These are phyloP conservation scores for Ammodytes marinus DNA, from an alignment of 2,113 vertebrate species.

Conservation along the genomic window DNA sequence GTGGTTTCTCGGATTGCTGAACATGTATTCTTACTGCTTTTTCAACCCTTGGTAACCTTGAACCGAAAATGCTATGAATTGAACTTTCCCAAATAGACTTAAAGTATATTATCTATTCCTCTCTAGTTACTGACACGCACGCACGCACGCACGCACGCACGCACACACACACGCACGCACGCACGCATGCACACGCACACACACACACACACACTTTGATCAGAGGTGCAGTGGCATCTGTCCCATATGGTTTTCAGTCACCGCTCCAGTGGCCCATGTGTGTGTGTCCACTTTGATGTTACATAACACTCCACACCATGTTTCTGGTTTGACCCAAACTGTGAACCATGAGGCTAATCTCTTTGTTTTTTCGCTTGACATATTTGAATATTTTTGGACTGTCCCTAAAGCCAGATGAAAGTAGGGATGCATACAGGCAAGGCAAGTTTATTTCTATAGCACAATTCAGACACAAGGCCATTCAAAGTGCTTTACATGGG, in stretches of 20 bases:
- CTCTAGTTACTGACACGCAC: too few species aligned
- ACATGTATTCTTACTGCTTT: too few species aligned
- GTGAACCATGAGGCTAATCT: constrained; percentile 35
- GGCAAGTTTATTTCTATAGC: too few species aligned
- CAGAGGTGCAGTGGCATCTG: constrained; percentile 54
- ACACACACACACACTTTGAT: constrained; percentile 64
- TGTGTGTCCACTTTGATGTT: constrained; percentile 64
- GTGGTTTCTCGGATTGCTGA: too few species aligned
- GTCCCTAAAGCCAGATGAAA: neutral
- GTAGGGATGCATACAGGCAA: neutral
- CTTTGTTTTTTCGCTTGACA: constrained; percentile 17
- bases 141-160: too few species aligned
- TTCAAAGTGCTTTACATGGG: too few species aligned
- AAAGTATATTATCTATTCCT: too few species aligned
- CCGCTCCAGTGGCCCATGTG: constrained; percentile 59
- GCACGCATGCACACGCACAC: neutral
- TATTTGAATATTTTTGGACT: constrained; percentile 10
- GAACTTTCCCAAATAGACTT: too few species aligned
- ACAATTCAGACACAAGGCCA: too few species aligned
- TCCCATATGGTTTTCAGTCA: constrained; percentile 57
- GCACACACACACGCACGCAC: neutral
- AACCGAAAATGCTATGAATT: too few species aligned
- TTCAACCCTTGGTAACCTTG: too few species aligned
- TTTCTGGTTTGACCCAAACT: constrained; percentile 41
- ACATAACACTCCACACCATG: constrained; percentile 20